Evolutionary conservation across 2,797 vertebrate genomes (phyloP).

Genomic region (Ctenopoma multispine): DNA sequence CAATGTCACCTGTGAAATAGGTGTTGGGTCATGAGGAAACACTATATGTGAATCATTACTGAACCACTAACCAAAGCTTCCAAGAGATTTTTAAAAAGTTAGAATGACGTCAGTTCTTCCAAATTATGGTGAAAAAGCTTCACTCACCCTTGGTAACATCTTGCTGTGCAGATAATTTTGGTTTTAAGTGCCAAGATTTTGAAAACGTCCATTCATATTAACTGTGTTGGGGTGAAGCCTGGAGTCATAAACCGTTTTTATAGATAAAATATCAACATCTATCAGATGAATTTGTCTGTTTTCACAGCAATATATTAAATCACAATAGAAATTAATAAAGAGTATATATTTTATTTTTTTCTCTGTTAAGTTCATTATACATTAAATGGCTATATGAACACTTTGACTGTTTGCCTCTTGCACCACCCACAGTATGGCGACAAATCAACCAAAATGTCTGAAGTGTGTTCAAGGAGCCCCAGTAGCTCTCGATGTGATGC

Average conservation of each 20-base stretch:
- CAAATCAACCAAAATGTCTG: conserved; percentile 2
- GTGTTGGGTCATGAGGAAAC: conserved; percentile 8
- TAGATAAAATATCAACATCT: too few species aligned
- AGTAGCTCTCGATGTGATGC: conserved; percentile 7
- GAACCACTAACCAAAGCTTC: background rate
- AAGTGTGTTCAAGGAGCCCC: conserved; percentile 7
- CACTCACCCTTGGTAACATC: background rate
- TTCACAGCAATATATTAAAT: too few species aligned
- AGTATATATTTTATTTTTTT: background rate
- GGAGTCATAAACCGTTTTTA: too few species aligned
- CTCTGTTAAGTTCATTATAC: conserved; percentile 1
- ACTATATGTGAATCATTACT: background rate
- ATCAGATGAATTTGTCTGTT: too few species aligned
- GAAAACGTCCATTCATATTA: background rate
- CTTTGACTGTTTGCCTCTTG: background rate
- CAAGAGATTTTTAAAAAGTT: too few species aligned
- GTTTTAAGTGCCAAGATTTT: background rate
- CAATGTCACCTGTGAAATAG: conserved; percentile 22
- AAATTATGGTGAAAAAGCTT: background rate
- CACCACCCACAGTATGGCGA: background rate
- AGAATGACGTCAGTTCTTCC: too few species aligned
- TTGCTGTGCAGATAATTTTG: background rate
- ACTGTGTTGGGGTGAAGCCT: too few species aligned
- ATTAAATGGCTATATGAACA: conserved; percentile 7
- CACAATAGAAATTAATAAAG: background rate